These are phyloP conservation scores for Hexactinellida sp. DNA, from an alignment of 37 sponge, comb jelly and placozoan genomes.

Conservation along the genomic window DNA sequence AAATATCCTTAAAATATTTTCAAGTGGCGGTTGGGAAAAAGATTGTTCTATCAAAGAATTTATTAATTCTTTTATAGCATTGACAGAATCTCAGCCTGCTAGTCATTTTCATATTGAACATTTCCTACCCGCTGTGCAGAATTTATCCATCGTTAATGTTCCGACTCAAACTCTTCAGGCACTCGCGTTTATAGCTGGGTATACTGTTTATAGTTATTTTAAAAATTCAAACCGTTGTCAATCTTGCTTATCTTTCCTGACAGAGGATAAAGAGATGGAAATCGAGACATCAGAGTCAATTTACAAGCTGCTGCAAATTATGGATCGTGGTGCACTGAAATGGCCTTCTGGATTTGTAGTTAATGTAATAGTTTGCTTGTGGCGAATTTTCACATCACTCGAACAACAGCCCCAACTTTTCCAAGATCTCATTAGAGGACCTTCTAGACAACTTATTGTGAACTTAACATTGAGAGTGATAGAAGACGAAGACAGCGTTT, in stretches of 20 bases:
- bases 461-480: background rate
- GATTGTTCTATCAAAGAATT: too few relatives aligned
- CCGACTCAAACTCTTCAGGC: background rate
- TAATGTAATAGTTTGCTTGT: background rate
- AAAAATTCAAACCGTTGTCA: slow-evolving; percentile 7
- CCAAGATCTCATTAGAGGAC: background rate
- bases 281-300: background rate
- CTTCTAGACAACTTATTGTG: background rate
- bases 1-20: background rate
- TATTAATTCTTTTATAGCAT: too few relatives aligned
- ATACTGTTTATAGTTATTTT: background rate
- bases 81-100: too few relatives aligned
- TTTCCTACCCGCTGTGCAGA: background rate
- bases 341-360: background rate
- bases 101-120: too few relatives aligned
- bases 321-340: background rate
- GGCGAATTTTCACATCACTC: background rate
- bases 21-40: background rate
- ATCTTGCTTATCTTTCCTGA: slow-evolving; percentile 3
- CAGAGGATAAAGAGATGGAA: slow-evolving; percentile 10
- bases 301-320: background rate
- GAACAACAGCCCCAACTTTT: background rate
- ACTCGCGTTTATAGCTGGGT: slow-evolving; percentile 3
- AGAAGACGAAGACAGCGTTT: background rate
- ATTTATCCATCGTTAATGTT: background rate